Evolutionary conservation across 2,888 invertebrate species (phyloP).

Genomic region (Chromoteleia sp.): DNA sequence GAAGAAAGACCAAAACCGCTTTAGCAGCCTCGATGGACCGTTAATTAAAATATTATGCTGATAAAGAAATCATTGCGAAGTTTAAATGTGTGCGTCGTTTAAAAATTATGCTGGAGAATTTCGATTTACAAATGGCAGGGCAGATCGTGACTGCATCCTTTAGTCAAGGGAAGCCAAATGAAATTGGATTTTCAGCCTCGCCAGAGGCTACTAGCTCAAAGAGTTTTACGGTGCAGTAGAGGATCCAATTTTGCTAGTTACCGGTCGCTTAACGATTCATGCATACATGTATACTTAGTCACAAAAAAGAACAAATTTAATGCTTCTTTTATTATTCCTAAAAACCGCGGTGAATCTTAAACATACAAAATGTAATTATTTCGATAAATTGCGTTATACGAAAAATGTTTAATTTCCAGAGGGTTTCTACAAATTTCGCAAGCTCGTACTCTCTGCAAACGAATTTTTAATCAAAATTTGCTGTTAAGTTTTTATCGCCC

Average conservation of each 20-base stretch:
- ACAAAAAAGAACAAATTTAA: constrained; percentile 40
- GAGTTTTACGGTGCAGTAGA: constrained; percentile 73
- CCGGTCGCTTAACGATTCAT: constrained; percentile 71
- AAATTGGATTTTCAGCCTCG: constrained; percentile 77
- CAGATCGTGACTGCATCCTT: constrained; percentile 67
- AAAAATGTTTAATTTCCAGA: background rate
- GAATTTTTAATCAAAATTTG: too few relatives aligned
- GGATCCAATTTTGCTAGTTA: constrained; percentile 71
- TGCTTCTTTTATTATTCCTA: constrained; percentile 47
- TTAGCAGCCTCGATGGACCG: background rate
- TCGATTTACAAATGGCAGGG: constrained; percentile 64
- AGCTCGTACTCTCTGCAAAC: too few relatives aligned
- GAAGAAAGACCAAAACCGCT: constrained; percentile 6
- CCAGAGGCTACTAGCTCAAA: constrained; percentile 75
- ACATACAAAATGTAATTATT: constrained; percentile 13
- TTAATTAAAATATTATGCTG: constrained; percentile 37
- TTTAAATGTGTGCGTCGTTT: constrained; percentile 26
- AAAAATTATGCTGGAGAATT: constrained; percentile 64
- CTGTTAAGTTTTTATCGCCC: too few relatives aligned
- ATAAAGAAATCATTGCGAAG: constrained; percentile 16
- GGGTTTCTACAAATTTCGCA: background rate
- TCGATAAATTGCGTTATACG: background rate
- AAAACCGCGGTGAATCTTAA: constrained; percentile 17
- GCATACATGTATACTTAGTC: constrained; percentile 64
- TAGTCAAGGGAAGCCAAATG: constrained; percentile 70